Evolutionary conservation across 2,888 invertebrate genomes (phyloP).

Genomic region (Callyntrura guangdongensis): DNA sequence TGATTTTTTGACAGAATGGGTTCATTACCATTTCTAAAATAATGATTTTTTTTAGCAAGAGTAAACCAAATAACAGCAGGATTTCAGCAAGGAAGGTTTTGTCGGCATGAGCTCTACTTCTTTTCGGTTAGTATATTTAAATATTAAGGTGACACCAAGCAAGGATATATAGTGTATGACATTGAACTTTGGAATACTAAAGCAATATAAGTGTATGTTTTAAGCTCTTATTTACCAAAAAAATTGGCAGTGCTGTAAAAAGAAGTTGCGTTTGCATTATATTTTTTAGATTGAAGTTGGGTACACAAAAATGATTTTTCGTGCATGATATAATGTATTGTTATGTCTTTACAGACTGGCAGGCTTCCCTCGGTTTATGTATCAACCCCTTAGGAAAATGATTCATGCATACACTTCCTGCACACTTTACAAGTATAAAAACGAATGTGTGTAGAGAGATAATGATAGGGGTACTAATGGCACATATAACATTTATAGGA

Average conservation of each 20-base stretch:
- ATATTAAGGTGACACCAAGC: slow-evolving; percentile 14
- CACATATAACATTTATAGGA: slow-evolving; percentile 20
- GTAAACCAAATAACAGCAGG: slow-evolving; percentile 21
- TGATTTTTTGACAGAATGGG: slow-evolving; percentile 57
- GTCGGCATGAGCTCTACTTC: slow-evolving; percentile 33
- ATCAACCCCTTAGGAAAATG: slow-evolving; percentile 25
- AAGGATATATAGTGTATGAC: not conserved
- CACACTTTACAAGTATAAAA: slow-evolving; percentile 12
- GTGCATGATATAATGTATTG: too few species aligned
- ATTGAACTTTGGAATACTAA: slow-evolving; percentile 49
- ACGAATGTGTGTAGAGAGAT: not conserved
- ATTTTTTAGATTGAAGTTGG: not conserved
- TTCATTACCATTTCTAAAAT: slow-evolving; percentile 43
- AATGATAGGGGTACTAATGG: slow-evolving; percentile 31
- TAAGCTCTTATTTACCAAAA: not conserved
- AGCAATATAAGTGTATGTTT: not conserved
- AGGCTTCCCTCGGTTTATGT: not conserved
- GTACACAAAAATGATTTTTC: slow-evolving; percentile 26
- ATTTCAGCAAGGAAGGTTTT: slow-evolving; percentile 48
- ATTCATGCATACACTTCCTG: slow-evolving; percentile 36
- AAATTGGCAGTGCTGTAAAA: slow-evolving; percentile 19
- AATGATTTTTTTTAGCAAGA: slow-evolving; percentile 6
- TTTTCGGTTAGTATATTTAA: slow-evolving; percentile 36
- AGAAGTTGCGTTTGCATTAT: not conserved
- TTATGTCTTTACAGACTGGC: not conserved